A percentile compares a stretch with the other conserved stretches of the same genome.
phyloP scores from a whole-genome alignment of 37 sponge, comb jelly and placozoan species.

The Geodia barretti region DNA sequence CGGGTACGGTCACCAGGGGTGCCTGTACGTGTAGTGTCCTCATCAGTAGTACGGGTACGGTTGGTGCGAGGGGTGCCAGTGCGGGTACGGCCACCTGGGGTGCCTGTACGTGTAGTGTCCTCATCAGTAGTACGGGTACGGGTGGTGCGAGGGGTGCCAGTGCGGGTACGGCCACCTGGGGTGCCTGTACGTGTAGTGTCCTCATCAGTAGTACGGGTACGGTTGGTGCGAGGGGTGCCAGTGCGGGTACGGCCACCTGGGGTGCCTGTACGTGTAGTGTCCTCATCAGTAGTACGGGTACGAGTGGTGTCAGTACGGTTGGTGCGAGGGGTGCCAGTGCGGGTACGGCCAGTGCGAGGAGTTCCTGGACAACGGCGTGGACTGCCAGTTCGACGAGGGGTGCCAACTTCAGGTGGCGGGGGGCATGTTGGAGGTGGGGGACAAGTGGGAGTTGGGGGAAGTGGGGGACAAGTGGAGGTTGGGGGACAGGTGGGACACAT shows the following conservation, averaged over 20 bases:
- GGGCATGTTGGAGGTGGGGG: no score
- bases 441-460: neutral
- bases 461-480: neutral
- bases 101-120: no score
- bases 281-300: neutral
- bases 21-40: neutral
- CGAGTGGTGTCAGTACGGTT: neutral
- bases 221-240: neutral
- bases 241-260: neutral
- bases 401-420: no score
- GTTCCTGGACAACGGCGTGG: neutral
- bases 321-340: no score
- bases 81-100: neutral
- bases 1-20: neutral
- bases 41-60: neutral
- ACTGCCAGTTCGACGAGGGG: neutral
- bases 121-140: neutral
- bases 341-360: neutral
- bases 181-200: neutral
- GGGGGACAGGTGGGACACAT: neutral
- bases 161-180: neutral
- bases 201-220: neutral
- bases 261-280: neutral
- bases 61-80: neutral
- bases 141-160: neutral